Base-by-base conservation (phyloP, 1,140 invertebrate species). In the Cecropterus lyciades region DNA sequence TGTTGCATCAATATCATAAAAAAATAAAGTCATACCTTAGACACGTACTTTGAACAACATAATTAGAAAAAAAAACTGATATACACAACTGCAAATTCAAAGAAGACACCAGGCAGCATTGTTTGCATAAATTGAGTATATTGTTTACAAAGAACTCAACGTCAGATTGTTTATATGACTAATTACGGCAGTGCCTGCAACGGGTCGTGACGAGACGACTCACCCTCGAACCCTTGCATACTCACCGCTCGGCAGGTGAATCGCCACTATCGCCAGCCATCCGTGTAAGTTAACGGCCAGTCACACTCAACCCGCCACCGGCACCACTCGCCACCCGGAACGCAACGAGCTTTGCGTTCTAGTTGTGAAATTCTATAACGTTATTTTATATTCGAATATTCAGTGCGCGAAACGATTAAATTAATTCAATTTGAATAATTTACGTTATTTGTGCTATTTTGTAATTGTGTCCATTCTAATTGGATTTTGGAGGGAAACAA, bases 271-370 rank as follows among this genome's bases (percentile, higher is more conserved):
- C 64, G 43, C 49, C 66, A 42, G 56, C 49, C 53, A 37, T 20
- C 67, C 42, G 33, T 37, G 33, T n/a, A 33, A 11, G 57, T 53
- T n/a, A 51, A 37, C 48, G 27, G 33, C 66, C 71, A 65, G 52
- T 49, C 45, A 51, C 65, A 24, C 33, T 42, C 62, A 43, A 49
- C 51, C 17, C 52, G 55, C n/a, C 57, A 56, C 65, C 37, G 62
- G 24, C 48, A 30, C 24, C 24, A 17, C 49, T 49, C 65, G 63
- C 33, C 59, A 65, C 59, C 49, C 60, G 43, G 53, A 59, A 48
- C 46, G 53, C 65, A 55, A 45, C 63, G 40, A 59, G 43, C 16
- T 65, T 72, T 72, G 70, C 62, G 70, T 49, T 72, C 65, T 72
- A 42, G 60, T 53, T 65, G 70, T 72, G 70, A 59, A 59, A 59